Conservation (phyloP, 2,888 invertebrate species). For the Lagria hirta region DNA sequence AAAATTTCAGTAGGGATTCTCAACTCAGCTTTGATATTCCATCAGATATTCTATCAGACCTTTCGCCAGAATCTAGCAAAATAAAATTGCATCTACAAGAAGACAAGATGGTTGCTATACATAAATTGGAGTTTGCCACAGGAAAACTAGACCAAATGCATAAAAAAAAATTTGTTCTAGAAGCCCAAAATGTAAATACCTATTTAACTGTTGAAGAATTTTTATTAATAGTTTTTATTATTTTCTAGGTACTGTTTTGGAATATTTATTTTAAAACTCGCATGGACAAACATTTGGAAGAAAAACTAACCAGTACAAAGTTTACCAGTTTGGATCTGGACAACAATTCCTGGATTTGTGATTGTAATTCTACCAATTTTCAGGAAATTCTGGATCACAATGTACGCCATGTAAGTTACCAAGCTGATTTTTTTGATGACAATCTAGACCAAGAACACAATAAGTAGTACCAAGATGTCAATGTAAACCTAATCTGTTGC, state of each 20-base stretch:
- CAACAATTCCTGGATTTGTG: slow-evolving; percentile 62
- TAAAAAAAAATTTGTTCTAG: slow-evolving; percentile 51
- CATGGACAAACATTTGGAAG: slow-evolving; percentile 39
- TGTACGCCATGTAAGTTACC: too few relatives aligned
- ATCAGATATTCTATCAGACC: slow-evolving; percentile 49
- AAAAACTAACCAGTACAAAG: slow-evolving; percentile 46
- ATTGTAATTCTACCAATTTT: slow-evolving; percentile 56
- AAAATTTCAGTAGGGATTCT: slow-evolving; percentile 54
- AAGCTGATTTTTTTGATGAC: too few relatives aligned
- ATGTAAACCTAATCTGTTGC: too few relatives aligned
- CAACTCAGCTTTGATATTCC: slow-evolving; percentile 37
- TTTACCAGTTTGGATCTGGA: slow-evolving; percentile 50
- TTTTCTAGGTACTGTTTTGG: slow-evolving; percentile 12
- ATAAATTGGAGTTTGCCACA: slow-evolving; percentile 39
- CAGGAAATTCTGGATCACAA: slow-evolving; percentile 43
- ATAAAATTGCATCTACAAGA: slow-evolving; percentile 33
- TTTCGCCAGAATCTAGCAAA: too few relatives aligned
- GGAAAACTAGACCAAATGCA: slow-evolving; percentile 55
- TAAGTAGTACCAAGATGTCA: too few relatives aligned
- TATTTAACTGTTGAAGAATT: background rate
- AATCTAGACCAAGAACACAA: too few relatives aligned
- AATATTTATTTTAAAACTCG: slow-evolving; percentile 10
- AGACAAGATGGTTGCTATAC: slow-evolving; percentile 27
- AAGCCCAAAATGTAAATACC: slow-evolving; percentile 55
- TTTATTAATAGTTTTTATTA: slow-evolving; percentile 4